These are phyloP conservation scores for Eurystomus gularis DNA, from an alignment of 2,113 vertebrate species.

Conservation along the genomic window DNA sequence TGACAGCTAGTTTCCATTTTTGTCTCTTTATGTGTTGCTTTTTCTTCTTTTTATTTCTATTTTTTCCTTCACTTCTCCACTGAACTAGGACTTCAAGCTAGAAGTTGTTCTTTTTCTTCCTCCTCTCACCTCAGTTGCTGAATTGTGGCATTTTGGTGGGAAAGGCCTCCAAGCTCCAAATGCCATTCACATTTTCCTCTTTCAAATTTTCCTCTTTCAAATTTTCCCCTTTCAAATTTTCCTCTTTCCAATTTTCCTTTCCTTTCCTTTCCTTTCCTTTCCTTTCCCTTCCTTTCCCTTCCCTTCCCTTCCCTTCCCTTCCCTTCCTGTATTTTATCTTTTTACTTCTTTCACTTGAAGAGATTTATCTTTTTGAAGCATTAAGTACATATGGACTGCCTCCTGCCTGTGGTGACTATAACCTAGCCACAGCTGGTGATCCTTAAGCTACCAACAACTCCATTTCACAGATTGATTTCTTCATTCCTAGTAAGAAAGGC, in stretches of 20 bases:
- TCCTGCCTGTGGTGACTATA: fast-evolving
- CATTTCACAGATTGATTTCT: not conserved
- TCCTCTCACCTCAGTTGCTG: fast-evolving
- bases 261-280: no score
- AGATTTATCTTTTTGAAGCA: not conserved
- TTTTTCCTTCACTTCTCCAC: not conserved
- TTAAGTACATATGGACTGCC: not conserved
- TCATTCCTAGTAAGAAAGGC: not conserved
- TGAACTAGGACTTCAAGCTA: not conserved
- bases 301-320: no score
- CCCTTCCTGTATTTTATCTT: not conserved
- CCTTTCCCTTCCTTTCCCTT: no score
- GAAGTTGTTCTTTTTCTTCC: not conserved
- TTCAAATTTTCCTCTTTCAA: not conserved
- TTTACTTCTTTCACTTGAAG: not conserved
- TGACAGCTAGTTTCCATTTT: not conserved
- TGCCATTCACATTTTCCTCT: not conserved
- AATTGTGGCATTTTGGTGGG: not conserved
- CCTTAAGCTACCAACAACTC: not conserved
- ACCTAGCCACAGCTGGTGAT: not conserved
- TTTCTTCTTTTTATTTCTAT: not conserved
- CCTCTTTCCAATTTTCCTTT: not conserved
- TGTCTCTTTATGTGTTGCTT: not conserved
- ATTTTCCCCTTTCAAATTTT: not conserved
- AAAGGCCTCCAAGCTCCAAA: not conserved